Conservation (phyloP, 2,797 vertebrate species). For the Leuciscus waleckii region DNA sequence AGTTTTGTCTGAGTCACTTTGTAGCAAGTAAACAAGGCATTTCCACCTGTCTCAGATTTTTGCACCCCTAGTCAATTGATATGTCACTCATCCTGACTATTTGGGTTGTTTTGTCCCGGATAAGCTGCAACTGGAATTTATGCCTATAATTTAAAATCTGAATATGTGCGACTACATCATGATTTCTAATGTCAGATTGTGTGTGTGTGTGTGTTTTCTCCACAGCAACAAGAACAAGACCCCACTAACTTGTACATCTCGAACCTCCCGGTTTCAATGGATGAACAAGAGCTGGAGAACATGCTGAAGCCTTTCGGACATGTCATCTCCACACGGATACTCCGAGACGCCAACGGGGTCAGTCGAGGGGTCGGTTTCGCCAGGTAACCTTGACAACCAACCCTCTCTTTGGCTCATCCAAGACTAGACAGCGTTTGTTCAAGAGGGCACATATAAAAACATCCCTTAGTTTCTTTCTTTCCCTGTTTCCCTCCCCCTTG, state of each 20-base stretch:
- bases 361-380: constrained; percentile 98
- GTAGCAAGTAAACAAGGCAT: not conserved
- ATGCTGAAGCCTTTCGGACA: constrained; percentile 99
- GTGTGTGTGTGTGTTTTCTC: constrained; percentile 37
- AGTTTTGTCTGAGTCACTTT: constrained; percentile 15
- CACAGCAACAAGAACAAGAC: constrained; percentile 98
- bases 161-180: not conserved
- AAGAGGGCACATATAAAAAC: constrained; percentile 29
- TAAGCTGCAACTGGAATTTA: not conserved
- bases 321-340: constrained; percentile 97
- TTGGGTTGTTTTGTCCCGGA: not conserved
- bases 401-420: not conserved
- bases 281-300: constrained; percentile 98
- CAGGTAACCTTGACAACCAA: constrained; percentile 76
- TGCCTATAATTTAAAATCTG: not conserved
- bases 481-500: constrained; percentile 29
- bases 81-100: not conserved
- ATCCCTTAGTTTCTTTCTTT: constrained; percentile 54
- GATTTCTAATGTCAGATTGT: constrained; percentile 22
- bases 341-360: constrained; percentile 94
- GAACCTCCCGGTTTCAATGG: constrained; percentile 97
- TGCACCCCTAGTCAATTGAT: not conserved
- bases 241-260: constrained; percentile 99
- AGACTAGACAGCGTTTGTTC: not conserved
- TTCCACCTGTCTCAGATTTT: not conserved